These are phyloP conservation scores for Todiramphus chloris DNA, from an alignment of 2,113 vertebrate genomes.

Conservation along the genomic window DNA sequence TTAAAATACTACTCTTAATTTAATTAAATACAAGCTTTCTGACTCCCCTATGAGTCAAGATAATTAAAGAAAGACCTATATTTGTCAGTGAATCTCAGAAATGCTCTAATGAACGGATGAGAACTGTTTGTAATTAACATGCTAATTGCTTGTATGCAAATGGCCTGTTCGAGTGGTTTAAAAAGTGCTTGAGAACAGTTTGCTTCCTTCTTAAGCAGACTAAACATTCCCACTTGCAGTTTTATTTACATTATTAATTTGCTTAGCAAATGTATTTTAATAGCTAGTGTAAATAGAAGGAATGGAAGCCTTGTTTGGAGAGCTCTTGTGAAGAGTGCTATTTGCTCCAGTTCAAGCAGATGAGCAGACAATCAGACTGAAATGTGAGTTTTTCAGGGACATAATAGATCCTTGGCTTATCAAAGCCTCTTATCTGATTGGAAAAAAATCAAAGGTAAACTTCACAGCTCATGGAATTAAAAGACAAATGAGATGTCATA, in stretches of 20 bases:
- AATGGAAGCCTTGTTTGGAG: slow-evolving; percentile 65
- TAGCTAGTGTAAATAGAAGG: slow-evolving; percentile 58
- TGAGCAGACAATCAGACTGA: slow-evolving; percentile 73
- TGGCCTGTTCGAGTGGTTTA: slow-evolving; percentile 65
- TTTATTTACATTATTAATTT: slow-evolving; percentile 82
- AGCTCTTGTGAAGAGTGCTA: slow-evolving; percentile 71
- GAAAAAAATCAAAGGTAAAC: slow-evolving; percentile 81
- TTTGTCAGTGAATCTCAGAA: slow-evolving; percentile 51
- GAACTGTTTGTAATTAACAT: slow-evolving; percentile 70
- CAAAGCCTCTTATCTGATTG: slow-evolving; percentile 82
- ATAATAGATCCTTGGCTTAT: slow-evolving; percentile 83
- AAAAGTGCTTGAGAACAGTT: slow-evolving; percentile 73
- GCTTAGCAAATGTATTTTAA: slow-evolving; percentile 71
- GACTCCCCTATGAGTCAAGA: not conserved
- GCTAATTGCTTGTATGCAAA: slow-evolving; percentile 72
- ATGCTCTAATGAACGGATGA: slow-evolving; percentile 54
- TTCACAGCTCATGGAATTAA: slow-evolving; percentile 82
- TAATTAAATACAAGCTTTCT: slow-evolving; percentile 35
- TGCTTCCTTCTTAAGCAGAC: slow-evolving; percentile 67
- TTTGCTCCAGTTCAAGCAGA: slow-evolving; percentile 74
- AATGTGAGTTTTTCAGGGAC: slow-evolving; percentile 75
- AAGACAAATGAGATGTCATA: slow-evolving; percentile 89
- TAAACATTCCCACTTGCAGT: slow-evolving; percentile 65
- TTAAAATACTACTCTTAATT: not conserved
- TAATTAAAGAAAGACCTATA: slow-evolving; percentile 46